These are phyloP conservation scores for Hydraecia micacea DNA, from an alignment of 2,888 invertebrate genomes.

Conservation along the genomic window DNA sequence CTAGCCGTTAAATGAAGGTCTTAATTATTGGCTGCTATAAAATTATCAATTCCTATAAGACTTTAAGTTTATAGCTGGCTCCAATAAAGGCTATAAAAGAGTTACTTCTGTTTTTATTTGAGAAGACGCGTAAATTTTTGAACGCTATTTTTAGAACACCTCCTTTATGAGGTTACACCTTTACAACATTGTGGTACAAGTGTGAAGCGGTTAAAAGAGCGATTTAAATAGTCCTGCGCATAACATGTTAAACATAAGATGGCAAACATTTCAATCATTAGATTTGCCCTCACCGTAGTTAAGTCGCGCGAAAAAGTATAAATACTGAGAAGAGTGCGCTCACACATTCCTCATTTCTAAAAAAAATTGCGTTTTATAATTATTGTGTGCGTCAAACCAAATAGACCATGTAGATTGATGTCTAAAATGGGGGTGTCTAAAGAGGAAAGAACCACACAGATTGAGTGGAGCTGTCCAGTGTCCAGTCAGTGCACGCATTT, in stretches of 20 bases:
- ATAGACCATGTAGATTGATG: not conserved
- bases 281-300: too few relatives aligned
- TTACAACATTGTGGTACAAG: conserved; percentile 11
- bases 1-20: not conserved
- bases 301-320: not conserved
- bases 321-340: not conserved
- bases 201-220: not conserved
- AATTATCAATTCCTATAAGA: conserved; percentile 8
- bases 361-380: not conserved
- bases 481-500: not conserved
- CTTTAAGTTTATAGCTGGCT: conserved; percentile 9
- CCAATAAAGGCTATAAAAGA: conserved; percentile 36
- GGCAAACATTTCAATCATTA: too few relatives aligned
- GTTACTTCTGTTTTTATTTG: conserved; percentile 28
- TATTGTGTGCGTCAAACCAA: not conserved
- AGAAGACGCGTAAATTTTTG: conserved; percentile 6
- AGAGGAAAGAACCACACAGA: not conserved
- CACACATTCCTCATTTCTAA: not conserved
- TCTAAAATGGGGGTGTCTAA: not conserved
- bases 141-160: conserved; percentile 30
- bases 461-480: not conserved
- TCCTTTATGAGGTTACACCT: not conserved
- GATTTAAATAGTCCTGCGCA: not conserved
- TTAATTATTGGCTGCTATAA: conserved; percentile 28
- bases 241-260: too few relatives aligned